phyloP scores from a whole-genome alignment of 2,797 vertebrate species.

The Parauchenoglanis punctatus region DNA sequence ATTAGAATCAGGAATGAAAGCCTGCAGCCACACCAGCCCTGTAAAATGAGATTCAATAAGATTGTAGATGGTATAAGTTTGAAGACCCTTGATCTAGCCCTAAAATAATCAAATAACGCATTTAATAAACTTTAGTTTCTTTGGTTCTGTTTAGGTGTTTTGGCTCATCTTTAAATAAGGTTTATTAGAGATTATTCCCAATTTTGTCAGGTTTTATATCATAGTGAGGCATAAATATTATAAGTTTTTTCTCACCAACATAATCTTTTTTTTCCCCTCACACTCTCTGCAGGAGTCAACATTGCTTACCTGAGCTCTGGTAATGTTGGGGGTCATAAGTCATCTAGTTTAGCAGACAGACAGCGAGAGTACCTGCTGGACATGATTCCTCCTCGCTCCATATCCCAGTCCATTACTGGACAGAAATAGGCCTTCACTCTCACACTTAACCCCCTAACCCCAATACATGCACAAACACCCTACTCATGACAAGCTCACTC shows the following conservation, averaged over 20 bases:
- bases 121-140: background rate
- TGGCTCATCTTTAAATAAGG: background rate
- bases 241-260: background rate
- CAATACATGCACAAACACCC: constrained; percentile 18
- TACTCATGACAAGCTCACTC: constrained; percentile 13
- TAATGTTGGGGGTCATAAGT: constrained; percentile 88
- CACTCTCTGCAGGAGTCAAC: constrained; percentile 82
- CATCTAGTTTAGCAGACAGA: constrained; percentile 90
- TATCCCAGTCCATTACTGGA: constrained; percentile 88
- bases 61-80: background rate
- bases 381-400: constrained; percentile 96
- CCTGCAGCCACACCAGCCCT: background rate
- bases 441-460: constrained; percentile 30
- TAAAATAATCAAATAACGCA: background rate
- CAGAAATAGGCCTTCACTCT: constrained; percentile 77
- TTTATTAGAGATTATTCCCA: background rate
- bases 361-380: constrained; percentile 96
- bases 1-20: background rate
- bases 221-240: background rate
- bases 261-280: background rate
- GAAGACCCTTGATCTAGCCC: background rate
- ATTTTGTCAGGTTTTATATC: background rate
- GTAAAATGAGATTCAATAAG: background rate
- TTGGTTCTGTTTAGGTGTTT: background rate
- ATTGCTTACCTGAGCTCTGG: constrained; percentile 92